A percentile compares a stretch with the other conserved stretches of the same genome.
These are phyloP conservation scores for Monarcha castaneiventris DNA, from an alignment of 2,113 vertebrate species.

Conservation along the genomic window DNA sequence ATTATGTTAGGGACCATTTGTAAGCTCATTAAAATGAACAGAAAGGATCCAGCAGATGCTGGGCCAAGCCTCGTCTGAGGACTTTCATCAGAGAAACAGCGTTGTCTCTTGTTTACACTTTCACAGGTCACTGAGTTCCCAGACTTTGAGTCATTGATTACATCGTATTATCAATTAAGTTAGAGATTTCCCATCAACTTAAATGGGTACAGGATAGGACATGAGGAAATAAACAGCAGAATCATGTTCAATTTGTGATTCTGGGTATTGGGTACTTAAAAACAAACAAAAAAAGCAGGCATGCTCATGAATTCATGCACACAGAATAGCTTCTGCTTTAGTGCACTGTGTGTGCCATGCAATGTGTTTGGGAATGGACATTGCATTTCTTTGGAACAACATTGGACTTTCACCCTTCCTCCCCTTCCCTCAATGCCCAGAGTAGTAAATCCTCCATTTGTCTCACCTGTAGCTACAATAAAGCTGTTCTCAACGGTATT, in stretches of 20 bases:
- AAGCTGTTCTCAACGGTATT: conserved; percentile 30
- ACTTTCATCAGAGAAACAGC: neutral
- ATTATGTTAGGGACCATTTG: conserved; percentile 27
- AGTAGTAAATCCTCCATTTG: conserved; percentile 57
- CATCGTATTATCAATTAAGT: neutral
- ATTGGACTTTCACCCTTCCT: neutral
- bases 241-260: neutral
- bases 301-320: neutral
- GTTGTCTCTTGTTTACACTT: conserved; percentile 17
- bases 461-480: conserved; percentile 61
- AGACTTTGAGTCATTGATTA: conserved; percentile 10
- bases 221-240: neutral
- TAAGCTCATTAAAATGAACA: conserved; percentile 51
- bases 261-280: neutral
- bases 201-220: neutral
- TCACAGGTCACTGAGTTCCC: conserved; percentile 13
- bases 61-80: neutral
- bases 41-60: conserved; percentile 23
- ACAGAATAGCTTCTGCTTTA: neutral
- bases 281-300: neutral
- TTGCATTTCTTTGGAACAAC: neutral
- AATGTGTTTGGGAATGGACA: neutral
- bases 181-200: neutral
- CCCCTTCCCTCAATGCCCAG: neutral
- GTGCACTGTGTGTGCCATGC: neutral